phyloP scores from a whole-genome alignment of 1,140 invertebrate species.

The Drosophila malerkotliana region DNA sequence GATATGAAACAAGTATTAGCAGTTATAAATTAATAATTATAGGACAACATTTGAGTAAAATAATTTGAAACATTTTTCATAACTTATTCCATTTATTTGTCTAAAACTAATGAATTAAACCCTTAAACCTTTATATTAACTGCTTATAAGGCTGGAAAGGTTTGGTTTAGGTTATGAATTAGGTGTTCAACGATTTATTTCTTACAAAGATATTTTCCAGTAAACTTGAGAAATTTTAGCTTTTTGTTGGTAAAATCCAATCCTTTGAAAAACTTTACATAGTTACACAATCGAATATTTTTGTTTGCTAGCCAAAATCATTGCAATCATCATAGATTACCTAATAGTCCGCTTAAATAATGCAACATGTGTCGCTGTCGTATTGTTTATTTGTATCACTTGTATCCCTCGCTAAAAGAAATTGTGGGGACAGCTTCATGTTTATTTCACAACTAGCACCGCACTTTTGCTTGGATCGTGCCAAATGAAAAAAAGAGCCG shows the following conservation, averaged over 20 bases:
- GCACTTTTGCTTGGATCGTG: slow-evolving; percentile 59
- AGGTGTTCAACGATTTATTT: no score
- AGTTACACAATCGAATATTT: slow-evolving; percentile 24
- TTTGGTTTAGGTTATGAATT: no score
- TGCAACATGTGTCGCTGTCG: slow-evolving; percentile 62
- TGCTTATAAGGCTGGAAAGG: no score
- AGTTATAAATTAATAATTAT: no score
- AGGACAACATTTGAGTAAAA: no score
- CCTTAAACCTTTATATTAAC: no score
- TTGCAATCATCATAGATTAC: slow-evolving; percentile 44
- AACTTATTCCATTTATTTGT: no score
- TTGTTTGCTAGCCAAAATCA: slow-evolving; percentile 34
- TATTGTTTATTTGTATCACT: slow-evolving; percentile 37
- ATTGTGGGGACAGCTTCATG: slow-evolving; percentile 56
- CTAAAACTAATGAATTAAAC: no score
- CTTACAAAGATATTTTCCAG: no score
- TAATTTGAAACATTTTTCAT: no score
- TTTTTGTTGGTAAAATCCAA: neutral
- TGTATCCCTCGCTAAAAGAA: slow-evolving; percentile 62
- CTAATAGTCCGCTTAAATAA: slow-evolving; percentile 67
- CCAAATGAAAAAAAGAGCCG: slow-evolving; percentile 43
- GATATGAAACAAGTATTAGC: no score
- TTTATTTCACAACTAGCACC: slow-evolving; percentile 58
- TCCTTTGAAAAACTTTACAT: neutral
- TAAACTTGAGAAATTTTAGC: no score